Percentiles rank a stretch among this genome's conserved stretches.
phyloP scores from a whole-genome alignment of 2,113 vertebrate genomes.

The Pseudorasbora parva region DNA sequence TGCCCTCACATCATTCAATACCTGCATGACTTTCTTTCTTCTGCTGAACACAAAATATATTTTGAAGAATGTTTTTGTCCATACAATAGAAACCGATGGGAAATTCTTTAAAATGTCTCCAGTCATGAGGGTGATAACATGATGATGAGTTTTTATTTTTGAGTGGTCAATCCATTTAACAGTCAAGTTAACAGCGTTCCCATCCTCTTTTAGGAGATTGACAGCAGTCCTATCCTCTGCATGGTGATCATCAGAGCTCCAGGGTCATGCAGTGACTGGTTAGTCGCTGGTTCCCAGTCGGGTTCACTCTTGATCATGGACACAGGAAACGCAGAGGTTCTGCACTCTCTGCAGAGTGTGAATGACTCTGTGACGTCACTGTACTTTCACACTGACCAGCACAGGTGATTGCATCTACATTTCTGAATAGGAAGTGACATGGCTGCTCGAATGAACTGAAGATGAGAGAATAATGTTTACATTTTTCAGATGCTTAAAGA shows the following conservation, averaged over 20 bases:
- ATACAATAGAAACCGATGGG: no score
- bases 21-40: no score
- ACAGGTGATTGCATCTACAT: constrained; percentile 48
- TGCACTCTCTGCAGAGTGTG: constrained; percentile 84
- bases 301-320: constrained; percentile 83
- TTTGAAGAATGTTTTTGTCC: no score
- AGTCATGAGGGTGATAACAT: no score
- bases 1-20: no score
- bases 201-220: constrained; percentile 76
- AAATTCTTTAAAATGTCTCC: no score
- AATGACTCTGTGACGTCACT: constrained; percentile 89
- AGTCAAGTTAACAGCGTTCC: background rate
- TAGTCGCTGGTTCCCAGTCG: constrained; percentile 89
- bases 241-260: constrained; percentile 81
- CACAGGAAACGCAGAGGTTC: constrained; percentile 70
- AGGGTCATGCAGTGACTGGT: constrained; percentile 82
- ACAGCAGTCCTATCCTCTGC: constrained; percentile 86
- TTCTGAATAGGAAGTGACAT: background rate
- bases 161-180: background rate
- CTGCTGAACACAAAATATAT: no score
- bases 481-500: constrained; percentile 84
- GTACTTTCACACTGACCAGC: constrained; percentile 80
- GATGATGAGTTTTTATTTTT: no score
- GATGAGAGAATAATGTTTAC: constrained; percentile 9
- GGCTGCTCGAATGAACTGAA: background rate